Base-by-base conservation (phyloP, 2,797 vertebrate genomes). In the Sphaeramia orbicularis region DNA sequence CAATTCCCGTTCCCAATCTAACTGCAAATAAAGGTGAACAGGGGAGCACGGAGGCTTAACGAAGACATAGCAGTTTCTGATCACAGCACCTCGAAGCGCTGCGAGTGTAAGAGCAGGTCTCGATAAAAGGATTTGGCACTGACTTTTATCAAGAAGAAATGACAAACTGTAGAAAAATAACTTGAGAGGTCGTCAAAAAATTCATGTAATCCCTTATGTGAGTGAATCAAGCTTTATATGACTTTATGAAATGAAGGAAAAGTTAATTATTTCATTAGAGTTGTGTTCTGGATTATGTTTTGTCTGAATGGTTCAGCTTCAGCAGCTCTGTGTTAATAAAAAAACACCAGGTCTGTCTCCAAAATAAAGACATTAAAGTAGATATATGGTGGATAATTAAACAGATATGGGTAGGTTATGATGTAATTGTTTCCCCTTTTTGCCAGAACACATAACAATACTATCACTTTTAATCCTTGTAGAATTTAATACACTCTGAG, bases 21-120 rank as follows among this genome's bases (percentile, higher is more conserved):
- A 67, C 76, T 2, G 73, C 88, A 91, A 91, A 92, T 88, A 69
- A 86, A 85, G 88, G 89, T 85, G 86, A 91, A 77, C 86, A 85
- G 51, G 63, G 62, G 85, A 78, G 75, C 79, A 64, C 41, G 1
- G 54, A 49, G 61, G 55, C 74, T 86, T 87, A 90, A 90, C 81
- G 18, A 91, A 92, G 89, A 86, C 71, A 78, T 81, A 84, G 84
- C 71, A 49, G 76, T 78, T 64, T 84, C 74, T 78, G 76, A 81
- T 86, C 86, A 72, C 76, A 81, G 67, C 73, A 65, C 72, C 82
- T 76, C 72, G 6, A 57, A 4, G 18, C 10, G 0, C 51, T 11
- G 2, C 65, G 43, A 43, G 21, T 73, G 65, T 53, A 66, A 71
- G 81, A 54, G 37, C 53, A 47, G 78, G 74, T 86, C 68, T 30